Percentiles rank a stretch among this genome's conserved stretches.
phyloP scores from a whole-genome alignment of 2,797 vertebrate species.

The Echiichthys vipera region DNA sequence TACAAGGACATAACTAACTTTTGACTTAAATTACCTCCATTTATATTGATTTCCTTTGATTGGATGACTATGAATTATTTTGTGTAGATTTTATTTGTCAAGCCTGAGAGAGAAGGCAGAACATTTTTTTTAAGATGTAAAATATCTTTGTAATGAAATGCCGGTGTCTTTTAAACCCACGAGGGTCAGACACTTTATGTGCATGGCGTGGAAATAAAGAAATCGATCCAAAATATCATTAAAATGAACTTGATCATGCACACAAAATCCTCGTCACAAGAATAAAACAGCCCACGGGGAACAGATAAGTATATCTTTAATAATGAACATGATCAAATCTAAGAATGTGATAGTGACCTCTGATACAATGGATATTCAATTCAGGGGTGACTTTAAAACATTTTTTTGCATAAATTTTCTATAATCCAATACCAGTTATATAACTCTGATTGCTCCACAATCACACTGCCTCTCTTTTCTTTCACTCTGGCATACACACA shows the following conservation, averaged over 20 bases:
- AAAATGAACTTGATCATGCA: not conserved
- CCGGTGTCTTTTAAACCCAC: too few species aligned
- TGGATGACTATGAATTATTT: too few species aligned
- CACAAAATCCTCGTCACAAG: not conserved
- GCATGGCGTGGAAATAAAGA: too few species aligned
- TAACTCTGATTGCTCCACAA: slow-evolving; percentile 89
- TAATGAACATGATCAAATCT: slow-evolving; percentile 89
- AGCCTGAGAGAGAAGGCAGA: too few species aligned
- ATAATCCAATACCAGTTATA: slow-evolving; percentile 84
- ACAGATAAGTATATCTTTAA: slow-evolving; percentile 89
- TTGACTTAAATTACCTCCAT: too few species aligned
- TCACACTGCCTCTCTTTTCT: slow-evolving; percentile 82
- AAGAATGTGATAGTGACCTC: slow-evolving; percentile 88
- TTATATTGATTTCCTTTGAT: too few species aligned
- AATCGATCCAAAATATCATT: too few species aligned
- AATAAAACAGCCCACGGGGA: slow-evolving; percentile 55
- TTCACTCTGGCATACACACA: slow-evolving; percentile 78
- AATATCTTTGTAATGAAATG: too few species aligned
- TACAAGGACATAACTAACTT: too few species aligned
- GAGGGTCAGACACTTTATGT: too few species aligned
- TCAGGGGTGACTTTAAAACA: slow-evolving; percentile 84
- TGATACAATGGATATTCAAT: slow-evolving; percentile 88
- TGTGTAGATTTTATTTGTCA: too few species aligned
- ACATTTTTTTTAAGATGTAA: too few species aligned
- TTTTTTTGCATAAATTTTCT: slow-evolving; percentile 84